Evolutionary conservation across 2,113 vertebrate genomes (phyloP), one percentile per base, ranked within the genome.

Genomic region (Bungarus multicinctus): DNA sequence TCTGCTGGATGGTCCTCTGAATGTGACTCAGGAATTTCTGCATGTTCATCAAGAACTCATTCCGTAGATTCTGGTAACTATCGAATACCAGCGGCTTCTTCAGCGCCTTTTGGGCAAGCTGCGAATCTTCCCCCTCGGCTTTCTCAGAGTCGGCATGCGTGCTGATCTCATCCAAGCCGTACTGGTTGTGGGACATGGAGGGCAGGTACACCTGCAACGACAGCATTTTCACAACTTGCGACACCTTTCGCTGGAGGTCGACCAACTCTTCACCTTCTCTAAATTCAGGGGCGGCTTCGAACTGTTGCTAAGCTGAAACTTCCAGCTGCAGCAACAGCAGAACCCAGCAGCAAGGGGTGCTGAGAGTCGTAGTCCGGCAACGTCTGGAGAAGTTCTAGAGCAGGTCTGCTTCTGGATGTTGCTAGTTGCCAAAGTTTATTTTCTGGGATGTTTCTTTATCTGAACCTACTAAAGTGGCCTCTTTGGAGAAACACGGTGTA

Each of bases 11-110:
- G 27, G 96, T 97, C 55, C 95, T 96, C 53, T 98, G 97, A 93
- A 98, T 95, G 86, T 96, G 94, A 60, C 52, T 96, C 10, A 97
- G 93, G 88, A 97, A 98, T 90, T 98, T 99, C 94, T 98, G 96
- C 1, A 96, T 87, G 50, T 97, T 98, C 96, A 98, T 98, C 30
- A 98, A 96, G 91, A 98, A 94, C 53, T 99, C 98, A 58, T 98
- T 98, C 0, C 97, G 96, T 23, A 95, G 94, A 0, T 95, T 12
- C 3, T 96, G 93, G 30, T 93, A 12, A 34, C 96, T 93, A 55
- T 87, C 94, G 4, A 96, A 93, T 89, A 97, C 97, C 34, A 34
- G 18, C 1, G 86, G 12, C 2, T 95, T 89, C 10, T 95, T 93
- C 0, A 93, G 89, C 39, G 58, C 30, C 9, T 87, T 2, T 89